phyloP scores from a whole-genome alignment of 2,113 vertebrate species.

The Pollachius pollachius region DNA sequence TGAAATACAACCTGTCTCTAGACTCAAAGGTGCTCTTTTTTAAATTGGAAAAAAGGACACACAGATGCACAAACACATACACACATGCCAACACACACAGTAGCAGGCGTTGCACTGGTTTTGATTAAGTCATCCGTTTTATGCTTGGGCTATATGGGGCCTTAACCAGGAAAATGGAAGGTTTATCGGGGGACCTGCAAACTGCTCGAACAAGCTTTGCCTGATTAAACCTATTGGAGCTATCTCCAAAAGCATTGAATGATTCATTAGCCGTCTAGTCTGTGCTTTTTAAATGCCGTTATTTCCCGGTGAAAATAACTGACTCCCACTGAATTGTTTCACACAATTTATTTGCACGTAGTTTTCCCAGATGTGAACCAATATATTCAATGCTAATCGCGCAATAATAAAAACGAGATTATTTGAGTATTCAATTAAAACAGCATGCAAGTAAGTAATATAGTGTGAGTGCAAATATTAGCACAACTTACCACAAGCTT shows the following conservation, averaged over 20 bases:
- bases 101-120: neutral
- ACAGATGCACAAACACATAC: neutral
- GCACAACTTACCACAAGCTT: neutral
- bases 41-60: neutral
- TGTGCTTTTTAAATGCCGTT: neutral
- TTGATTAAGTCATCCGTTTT: slow-evolving; percentile 3
- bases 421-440: neutral
- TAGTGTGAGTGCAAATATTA: neutral
- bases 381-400: no score
- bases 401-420: neutral
- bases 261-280: neutral
- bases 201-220: neutral
- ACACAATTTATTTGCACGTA: no score
- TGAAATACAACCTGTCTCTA: neutral
- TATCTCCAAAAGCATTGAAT: neutral
- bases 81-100: neutral
- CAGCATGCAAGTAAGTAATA: no score
- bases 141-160: neutral
- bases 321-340: no score
- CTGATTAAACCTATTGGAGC: neutral
- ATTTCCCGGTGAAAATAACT: no score
- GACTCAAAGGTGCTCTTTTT: neutral
- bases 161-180: neutral
- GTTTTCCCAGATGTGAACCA: no score
- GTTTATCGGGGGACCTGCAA: slow-evolving; percentile 1